A percentile compares a stretch with the other conserved stretches of the same genome.
phyloP scores from a whole-genome alignment of 2,113 vertebrate genomes.

The Cyprinodon brontotheroides region DNA sequence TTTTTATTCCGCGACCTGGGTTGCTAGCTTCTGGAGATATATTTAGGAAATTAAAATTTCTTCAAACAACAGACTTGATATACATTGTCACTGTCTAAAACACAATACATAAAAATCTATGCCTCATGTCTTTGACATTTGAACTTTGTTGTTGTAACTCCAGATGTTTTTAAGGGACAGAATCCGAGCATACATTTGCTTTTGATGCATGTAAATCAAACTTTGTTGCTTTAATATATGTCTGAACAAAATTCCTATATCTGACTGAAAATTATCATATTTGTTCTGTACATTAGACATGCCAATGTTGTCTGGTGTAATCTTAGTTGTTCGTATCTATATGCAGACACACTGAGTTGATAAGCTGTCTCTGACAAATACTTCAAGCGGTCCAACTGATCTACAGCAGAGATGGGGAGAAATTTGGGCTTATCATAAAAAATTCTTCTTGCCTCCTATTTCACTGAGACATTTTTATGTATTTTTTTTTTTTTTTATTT shows the following conservation, averaged over 20 bases:
- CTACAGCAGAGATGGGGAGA: conserved; percentile 97
- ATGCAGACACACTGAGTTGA: conserved; percentile 90
- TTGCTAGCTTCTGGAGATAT: too few species aligned
- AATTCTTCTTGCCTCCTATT: conserved; percentile 98
- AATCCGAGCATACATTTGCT: neutral
- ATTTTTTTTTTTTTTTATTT: conserved; percentile 99
- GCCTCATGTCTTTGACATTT: neutral
- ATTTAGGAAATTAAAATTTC: neutral
- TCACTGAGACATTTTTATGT: conserved; percentile 99
- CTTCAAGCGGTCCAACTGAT: conserved; percentile 91
- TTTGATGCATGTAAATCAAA: neutral
- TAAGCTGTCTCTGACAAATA: conserved; percentile 91
- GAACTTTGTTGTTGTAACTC: neutral
- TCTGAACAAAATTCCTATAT: neutral
- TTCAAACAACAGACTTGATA: neutral
- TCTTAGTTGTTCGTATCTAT: conserved; percentile 97
- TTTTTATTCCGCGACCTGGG: too few species aligned
- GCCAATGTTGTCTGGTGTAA: conserved; percentile 83
- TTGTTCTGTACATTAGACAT: conserved; percentile 69
- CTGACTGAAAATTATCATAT: conserved; percentile 22
- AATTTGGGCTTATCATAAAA: conserved; percentile 99
- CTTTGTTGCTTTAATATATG: neutral
- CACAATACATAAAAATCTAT: neutral
- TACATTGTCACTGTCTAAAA: neutral
- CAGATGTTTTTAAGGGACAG: neutral